Base-by-base conservation (phyloP, 2,888 invertebrate species). In the Volucella inanis region DNA sequence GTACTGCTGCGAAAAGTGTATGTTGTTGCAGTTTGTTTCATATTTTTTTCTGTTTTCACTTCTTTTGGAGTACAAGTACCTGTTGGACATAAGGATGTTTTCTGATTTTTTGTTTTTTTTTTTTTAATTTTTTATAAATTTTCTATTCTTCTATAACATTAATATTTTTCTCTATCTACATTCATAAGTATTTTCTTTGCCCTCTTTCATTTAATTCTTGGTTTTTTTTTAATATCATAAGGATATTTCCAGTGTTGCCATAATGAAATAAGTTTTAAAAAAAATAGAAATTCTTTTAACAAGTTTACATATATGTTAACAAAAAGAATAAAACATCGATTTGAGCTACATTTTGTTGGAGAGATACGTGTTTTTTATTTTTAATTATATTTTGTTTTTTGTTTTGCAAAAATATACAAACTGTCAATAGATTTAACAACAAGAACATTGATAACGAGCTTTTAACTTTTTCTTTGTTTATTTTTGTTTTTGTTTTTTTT, bases 401-500 rank as follows among this genome's bases (percentile, higher is more conserved):
- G 50, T 81, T 80, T 72, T 84, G 84, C 75, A 84, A 84, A 85
- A 76, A 85, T 81, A 85, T 80, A 85, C 68, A 85, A 85, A 85
- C 67, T 68, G 68, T 76, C 72, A 81, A 81, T 85, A 85, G 81
- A 68, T 76, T 72, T 76, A 85, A 85, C 76, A 85, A 85, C 85
- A 85, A 85, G 72, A 85, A 85, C 81, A 81, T 85, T 59, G 81
- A 85, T 72, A 80, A 85, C 76, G 64, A 80, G 59, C 76, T 83
- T 80, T 65, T 14, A 62, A 18, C 50, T 52, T 49, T 31, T 54
- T 50, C 50, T 49, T 65, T 43, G 43, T 22, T 64, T 45, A 4
- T 80, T 83, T 80, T 65, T 14, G 61, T 43, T 55, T 52, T 47
- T 22, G 22, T 50, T 57, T 64, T 65, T 43, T 57, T 22, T 57